Percentiles rank a stretch among this genome's conserved stretches.
Evolutionary conservation across 2,113 vertebrate species (phyloP).

Genomic region (Haemorhous mexicanus): DNA sequence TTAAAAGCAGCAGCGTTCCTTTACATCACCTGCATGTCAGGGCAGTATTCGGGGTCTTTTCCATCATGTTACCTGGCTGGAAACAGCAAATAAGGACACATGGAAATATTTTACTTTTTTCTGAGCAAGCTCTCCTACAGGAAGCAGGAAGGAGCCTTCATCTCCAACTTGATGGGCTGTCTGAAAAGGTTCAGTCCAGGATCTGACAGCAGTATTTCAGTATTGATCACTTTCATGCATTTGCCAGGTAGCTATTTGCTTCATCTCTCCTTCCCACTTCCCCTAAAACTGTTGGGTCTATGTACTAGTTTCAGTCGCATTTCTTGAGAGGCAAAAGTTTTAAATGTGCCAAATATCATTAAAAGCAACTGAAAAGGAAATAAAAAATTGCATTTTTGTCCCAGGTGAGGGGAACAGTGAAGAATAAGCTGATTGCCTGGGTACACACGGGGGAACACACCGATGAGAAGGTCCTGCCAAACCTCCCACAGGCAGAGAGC

Average conservation of each 20-base stretch:
- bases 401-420: background rate
- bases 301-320: rapidly evolving
- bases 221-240: background rate
- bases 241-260: background rate
- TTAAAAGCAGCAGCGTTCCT: slow-evolving; percentile 37
- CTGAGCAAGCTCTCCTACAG: slow-evolving; percentile 1
- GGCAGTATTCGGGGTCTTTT: background rate
- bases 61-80: slow-evolving; percentile 20
- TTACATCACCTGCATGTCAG: slow-evolving; percentile 46
- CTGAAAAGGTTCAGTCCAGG: background rate
- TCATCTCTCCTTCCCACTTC: background rate
- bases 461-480: background rate
- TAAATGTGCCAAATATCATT: background rate
- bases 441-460: rapidly evolving
- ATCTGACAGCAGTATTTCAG: background rate
- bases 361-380: background rate
- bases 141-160: background rate
- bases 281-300: background rate
- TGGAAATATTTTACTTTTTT: background rate
- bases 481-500: background rate
- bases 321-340: background rate
- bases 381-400: background rate
- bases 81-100: slow-evolving; percentile 43
- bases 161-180: background rate
- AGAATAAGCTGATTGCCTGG: background rate